phyloP scores from a whole-genome alignment of 2,113 vertebrate species.

The Cathartes aura region DNA sequence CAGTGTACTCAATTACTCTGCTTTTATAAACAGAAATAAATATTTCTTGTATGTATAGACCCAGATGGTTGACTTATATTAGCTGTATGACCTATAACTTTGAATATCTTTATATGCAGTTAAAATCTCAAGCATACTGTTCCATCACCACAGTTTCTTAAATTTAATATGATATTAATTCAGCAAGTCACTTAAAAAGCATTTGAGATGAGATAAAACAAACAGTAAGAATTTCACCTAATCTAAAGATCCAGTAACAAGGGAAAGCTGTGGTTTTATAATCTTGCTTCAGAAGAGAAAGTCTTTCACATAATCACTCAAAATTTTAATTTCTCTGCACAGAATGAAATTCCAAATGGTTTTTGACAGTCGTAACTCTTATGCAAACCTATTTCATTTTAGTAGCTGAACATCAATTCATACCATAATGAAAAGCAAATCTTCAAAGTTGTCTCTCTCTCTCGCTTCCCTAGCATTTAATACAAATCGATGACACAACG shows the following conservation, averaged over 20 bases:
- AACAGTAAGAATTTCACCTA: conserved; percentile 6
- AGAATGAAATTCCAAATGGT: conserved; percentile 70
- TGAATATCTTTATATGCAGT: neutral
- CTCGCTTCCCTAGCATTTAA: conserved; percentile 40
- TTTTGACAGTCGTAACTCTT: conserved; percentile 66
- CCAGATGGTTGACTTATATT: neutral
- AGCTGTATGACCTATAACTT: neutral
- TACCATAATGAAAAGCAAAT: conserved; percentile 68
- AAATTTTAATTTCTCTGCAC: conserved; percentile 66
- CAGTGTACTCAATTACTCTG: conserved; percentile 32
- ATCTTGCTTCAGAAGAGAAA: conserved; percentile 35
- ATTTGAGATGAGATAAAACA: conserved; percentile 24
- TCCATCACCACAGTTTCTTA: neutral
- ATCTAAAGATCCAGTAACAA: conserved; percentile 11
- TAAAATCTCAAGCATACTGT: neutral
- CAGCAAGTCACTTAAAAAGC: conserved; percentile 22
- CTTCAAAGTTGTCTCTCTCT: conserved; percentile 36
- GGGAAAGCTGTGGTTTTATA: conserved; percentile 12
- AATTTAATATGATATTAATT: conserved; percentile 29
- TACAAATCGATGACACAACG: conserved; percentile 53
- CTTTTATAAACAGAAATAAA: conserved; percentile 30
- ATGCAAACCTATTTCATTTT: conserved; percentile 63
- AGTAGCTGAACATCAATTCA: conserved; percentile 65
- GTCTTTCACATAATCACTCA: conserved; percentile 46
- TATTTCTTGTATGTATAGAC: neutral